phyloP scores from a whole-genome alignment of 92 coral and sea anemone genomes.

The Scolanthus callimorphus region DNA sequence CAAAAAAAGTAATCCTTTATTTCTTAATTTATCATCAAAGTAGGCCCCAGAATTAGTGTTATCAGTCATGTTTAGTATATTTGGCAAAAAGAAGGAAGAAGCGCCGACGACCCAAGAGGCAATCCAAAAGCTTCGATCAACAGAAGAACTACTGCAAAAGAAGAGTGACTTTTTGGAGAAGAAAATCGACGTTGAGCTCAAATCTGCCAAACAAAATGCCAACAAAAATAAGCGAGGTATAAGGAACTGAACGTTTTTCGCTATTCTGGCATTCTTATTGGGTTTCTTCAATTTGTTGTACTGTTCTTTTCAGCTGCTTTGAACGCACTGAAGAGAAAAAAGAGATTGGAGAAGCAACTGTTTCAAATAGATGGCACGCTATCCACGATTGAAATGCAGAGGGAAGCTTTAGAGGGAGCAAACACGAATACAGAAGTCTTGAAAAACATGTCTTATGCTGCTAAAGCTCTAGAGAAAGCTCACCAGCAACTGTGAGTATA shows the following conservation, averaged over 20 bases:
- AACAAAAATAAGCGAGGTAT: slow-evolving; percentile 92
- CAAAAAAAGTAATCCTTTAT: too few species aligned
- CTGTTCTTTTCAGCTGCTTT: slow-evolving; percentile 78
- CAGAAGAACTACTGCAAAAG: slow-evolving; percentile 94
- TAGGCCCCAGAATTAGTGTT: too few species aligned
- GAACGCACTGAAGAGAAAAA: slow-evolving; percentile 92
- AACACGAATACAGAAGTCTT: slow-evolving; percentile 97
- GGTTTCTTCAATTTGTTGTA: too few species aligned
- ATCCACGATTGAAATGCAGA: slow-evolving; percentile 96
- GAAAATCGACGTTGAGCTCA: slow-evolving; percentile 74
- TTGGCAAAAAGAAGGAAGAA: slow-evolving; percentile 74
- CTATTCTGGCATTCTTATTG: too few species aligned
- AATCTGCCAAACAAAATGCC: slow-evolving; percentile 73
- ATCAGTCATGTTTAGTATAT: slow-evolving; percentile 79
- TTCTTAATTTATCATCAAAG: too few species aligned
- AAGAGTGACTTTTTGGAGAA: slow-evolving; percentile 96
- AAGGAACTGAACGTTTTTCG: slow-evolving; percentile 9
- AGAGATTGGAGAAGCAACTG: slow-evolving; percentile 90
- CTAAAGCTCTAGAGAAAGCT: slow-evolving; percentile 89
- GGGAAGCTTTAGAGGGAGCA: slow-evolving; percentile 96
- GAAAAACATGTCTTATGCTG: slow-evolving; percentile 96
- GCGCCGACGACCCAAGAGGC: slow-evolving; percentile 97
- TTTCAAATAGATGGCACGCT: slow-evolving; percentile 97
- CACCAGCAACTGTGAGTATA: slow-evolving; percentile 95
- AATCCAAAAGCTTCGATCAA: slow-evolving; percentile 84